Percentiles rank a stretch among this genome's conserved stretches.
Evolutionary conservation across 30 jellyfish, hydroid and myxozoan species (phyloP).

Genomic region (Cassiopea xamachana): DNA sequence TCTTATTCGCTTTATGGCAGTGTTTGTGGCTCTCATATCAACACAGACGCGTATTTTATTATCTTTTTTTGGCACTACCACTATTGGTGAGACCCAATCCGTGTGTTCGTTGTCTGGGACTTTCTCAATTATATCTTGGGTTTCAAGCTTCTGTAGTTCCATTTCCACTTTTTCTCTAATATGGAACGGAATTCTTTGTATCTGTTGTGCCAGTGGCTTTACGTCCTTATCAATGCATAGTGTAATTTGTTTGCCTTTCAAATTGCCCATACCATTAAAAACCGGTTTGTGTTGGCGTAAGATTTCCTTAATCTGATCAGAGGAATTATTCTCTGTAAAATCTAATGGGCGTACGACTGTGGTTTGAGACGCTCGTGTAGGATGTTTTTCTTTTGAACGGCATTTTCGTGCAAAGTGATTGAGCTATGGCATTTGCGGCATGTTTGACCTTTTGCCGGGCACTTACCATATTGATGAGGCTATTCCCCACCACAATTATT

Average conservation of each 20-base stretch:
- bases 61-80: conserved; percentile 33
- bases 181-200: conserved; percentile 41
- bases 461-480: background rate
- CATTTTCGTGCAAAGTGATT: conserved; percentile 42
- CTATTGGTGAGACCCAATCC: conserved; percentile 49
- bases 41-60: conserved; percentile 11
- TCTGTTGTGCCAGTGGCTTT: conserved; percentile 57
- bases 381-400: background rate
- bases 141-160: conserved; percentile 29
- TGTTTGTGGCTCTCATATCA: conserved; percentile 54
- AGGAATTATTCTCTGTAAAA: background rate
- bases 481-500: background rate
- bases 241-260: conserved; percentile 24
- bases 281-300: background rate
- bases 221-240: conserved; percentile 21
- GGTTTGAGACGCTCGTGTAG: background rate
- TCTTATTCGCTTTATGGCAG: conserved; percentile 29
- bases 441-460: conserved; percentile 46
- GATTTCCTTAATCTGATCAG: conserved; percentile 29
- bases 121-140: conserved; percentile 44
- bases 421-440: conserved; percentile 12
- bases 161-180: conserved; percentile 35
- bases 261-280: conserved; percentile 39
- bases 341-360: background rate
- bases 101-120: conserved; percentile 53